A percentile compares a stretch with the other conserved stretches of the same genome.
Evolutionary conservation across 1,140 invertebrate species (phyloP).

Genomic region (Meloidogyne exigua): DNA sequence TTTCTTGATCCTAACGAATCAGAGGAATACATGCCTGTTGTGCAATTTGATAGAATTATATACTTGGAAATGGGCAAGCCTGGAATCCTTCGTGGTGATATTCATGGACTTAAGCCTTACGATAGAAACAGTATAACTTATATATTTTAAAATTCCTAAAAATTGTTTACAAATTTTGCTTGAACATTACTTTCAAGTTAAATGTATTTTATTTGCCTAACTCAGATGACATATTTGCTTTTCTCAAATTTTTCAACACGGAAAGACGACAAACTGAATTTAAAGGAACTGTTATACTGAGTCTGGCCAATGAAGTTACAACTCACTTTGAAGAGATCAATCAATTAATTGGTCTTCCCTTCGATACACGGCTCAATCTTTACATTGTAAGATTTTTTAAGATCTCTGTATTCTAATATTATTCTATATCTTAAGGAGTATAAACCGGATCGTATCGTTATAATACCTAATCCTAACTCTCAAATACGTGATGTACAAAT

Average conservation of each 20-base stretch:
- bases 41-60: conserved; percentile 35
- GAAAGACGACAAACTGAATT: conserved; percentile 35
- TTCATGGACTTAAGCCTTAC: conserved; percentile 33
- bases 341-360: conserved; percentile 35
- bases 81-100: not conserved
- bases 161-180: conserved; percentile 16
- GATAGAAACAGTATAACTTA: conserved; percentile 30
- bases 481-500: conserved; percentile 20
- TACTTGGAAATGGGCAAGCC: conserved; percentile 37
- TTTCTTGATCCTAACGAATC: conserved; percentile 19
- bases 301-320: conserved; percentile 20
- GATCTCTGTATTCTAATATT: not conserved
- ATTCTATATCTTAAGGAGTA: conserved; percentile 41
- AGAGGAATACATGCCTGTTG: conserved; percentile 20
- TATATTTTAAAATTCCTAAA: conserved; percentile 21
- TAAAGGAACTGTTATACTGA: conserved; percentile 40
- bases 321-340: conserved; percentile 30
- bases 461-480: conserved; percentile 9
- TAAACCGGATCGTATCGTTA: conserved; percentile 35
- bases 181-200: conserved; percentile 3
- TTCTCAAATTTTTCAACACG: conserved; percentile 49
- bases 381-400: conserved; percentile 36
- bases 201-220: not conserved
- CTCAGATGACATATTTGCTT: conserved; percentile 39
- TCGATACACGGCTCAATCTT: conserved; percentile 39